Percentiles rank a stretch among this genome's conserved stretches.
Conservation (phyloP, 2,888 invertebrate genomes). For the Callyntrura sp. region DNA sequence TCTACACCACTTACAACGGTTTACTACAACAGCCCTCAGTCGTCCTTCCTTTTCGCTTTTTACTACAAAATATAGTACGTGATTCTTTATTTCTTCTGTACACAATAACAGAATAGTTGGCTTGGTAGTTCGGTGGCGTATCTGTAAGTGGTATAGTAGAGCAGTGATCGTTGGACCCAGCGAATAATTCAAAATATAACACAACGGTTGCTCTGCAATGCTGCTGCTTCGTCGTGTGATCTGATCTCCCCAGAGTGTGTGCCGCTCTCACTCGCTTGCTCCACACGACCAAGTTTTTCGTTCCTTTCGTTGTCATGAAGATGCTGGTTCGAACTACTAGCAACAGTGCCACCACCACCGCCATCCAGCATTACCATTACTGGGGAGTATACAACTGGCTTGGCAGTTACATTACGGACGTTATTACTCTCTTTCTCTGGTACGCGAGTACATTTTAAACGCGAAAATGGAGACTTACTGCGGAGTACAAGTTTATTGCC, state of each 20-base stretch:
- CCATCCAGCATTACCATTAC: background rate
- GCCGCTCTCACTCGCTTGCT: too few species aligned
- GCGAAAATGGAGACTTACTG: background rate
- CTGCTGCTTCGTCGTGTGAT: conserved; percentile 2
- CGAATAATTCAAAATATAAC: conserved; percentile 25
- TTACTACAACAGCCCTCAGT: too few species aligned
- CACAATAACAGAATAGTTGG: background rate
- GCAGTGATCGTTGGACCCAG: too few species aligned
- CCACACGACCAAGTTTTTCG: conserved; percentile 39
- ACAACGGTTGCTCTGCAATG: too few species aligned
- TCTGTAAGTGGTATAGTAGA: background rate
- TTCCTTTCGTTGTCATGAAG: conserved; percentile 29
- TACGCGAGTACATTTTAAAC: background rate
- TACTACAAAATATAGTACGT: too few species aligned
- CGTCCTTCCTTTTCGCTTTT: too few species aligned
- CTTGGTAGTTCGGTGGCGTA: background rate
- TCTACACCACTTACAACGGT: too few species aligned
- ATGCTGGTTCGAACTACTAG: conserved; percentile 4
- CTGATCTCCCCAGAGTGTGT: conserved; percentile 34
- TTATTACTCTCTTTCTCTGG: background rate
- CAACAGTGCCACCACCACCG: background rate
- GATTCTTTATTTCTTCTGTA: too few species aligned
- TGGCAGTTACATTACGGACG: background rate
- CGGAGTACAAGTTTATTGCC: too few species aligned
- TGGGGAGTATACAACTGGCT: background rate